Evolutionary conservation across 1,140 invertebrate genomes (phyloP), one percentile per base, ranked within the genome.

Genomic region (Drosophila oshimai): DNA sequence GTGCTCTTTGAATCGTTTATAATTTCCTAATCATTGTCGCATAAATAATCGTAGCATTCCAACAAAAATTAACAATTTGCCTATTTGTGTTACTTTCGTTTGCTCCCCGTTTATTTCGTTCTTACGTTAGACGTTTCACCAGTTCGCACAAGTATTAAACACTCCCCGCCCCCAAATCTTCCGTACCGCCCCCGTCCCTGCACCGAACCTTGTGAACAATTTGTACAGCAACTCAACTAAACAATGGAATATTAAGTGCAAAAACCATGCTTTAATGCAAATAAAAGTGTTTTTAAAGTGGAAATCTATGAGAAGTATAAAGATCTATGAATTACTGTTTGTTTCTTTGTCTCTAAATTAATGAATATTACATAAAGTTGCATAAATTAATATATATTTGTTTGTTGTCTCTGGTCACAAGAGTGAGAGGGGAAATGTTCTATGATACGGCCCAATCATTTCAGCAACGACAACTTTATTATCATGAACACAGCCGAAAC

Each of bases 1-100:
- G 67, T 68, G 61, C 57, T 84, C 47, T 72, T 62, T 71, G 49
- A 62, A 86, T 71, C 67, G 72, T 72, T 83, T 79, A 79, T 86
- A 50, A 62, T 69, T 86, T 86, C 62, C 57, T 75, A 34, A 61
- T 50, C 42, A 37, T 41, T 49, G 68, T 80, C 62, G 51, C 76
- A 83, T 83, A 83, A 71, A 70, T 65, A 80, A 76, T 87, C 80
- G 76, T 86, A 87, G 80, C 80, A 86, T 86, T 86, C 80, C 81
- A 86, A 86, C 71, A 65, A 49, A 74, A 77, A 75, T 68, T 54
- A 58, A 79, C 50, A 42, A 20, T 50, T 54, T 26, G 29, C 37
- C 61, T 64, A 24, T 34, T 62, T 68, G 18, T 64, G 46, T 77
- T 58, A 45, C 18, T 49, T 58, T 55, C 26, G 62, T 39, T 61